A percentile compares a stretch with the other conserved stretches of the same genome.
These are phyloP conservation scores for Neelides sp. DNA, from an alignment of 1,140 invertebrate genomes.

Conservation along the genomic window DNA sequence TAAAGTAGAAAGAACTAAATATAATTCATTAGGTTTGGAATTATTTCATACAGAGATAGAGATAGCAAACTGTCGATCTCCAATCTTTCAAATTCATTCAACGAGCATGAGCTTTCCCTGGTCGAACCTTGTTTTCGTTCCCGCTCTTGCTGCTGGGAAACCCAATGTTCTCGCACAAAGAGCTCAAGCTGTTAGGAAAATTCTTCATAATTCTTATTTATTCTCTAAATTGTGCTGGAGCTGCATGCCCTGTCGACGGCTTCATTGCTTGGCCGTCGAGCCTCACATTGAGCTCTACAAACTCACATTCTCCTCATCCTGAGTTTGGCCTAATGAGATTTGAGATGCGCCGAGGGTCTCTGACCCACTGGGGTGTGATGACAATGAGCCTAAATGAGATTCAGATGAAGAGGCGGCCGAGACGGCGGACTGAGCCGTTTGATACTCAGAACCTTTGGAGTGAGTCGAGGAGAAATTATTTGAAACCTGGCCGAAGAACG, in stretches of 20 bases:
- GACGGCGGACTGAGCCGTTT: slow-evolving; percentile 53
- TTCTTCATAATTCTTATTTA: slow-evolving; percentile 27
- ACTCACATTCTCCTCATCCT: slow-evolving; percentile 29
- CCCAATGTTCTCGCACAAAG: slow-evolving; percentile 8
- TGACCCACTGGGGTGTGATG: slow-evolving; percentile 42
- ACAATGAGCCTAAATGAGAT: slow-evolving; percentile 24
- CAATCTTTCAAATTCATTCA: slow-evolving; percentile 72
- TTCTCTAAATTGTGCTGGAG: slow-evolving; percentile 22
- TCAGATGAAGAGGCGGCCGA: slow-evolving; percentile 22
- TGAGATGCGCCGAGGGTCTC: slow-evolving; percentile 74
- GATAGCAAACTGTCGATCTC: too few relatives aligned
- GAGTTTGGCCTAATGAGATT: slow-evolving; percentile 40
- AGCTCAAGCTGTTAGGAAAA: slow-evolving; percentile 25
- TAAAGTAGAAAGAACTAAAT: too few relatives aligned
- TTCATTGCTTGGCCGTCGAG: background rate
- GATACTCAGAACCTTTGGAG: slow-evolving; percentile 64
- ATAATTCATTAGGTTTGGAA: too few relatives aligned
- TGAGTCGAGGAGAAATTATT: slow-evolving; percentile 12
- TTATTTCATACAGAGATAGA: too few relatives aligned
- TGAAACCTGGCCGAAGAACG: slow-evolving; percentile 24
- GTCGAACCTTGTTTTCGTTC: slow-evolving; percentile 12
- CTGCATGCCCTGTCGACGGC: slow-evolving; percentile 2
- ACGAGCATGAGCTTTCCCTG: slow-evolving; percentile 23
- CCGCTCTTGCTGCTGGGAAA: slow-evolving; percentile 11
- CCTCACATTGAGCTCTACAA: slow-evolving; percentile 22